A percentile compares a stretch with the other conserved stretches of the same genome.
These are phyloP conservation scores for Hypotaenidia philippensis DNA, from an alignment of 2,797 vertebrate species.

Conservation along the genomic window DNA sequence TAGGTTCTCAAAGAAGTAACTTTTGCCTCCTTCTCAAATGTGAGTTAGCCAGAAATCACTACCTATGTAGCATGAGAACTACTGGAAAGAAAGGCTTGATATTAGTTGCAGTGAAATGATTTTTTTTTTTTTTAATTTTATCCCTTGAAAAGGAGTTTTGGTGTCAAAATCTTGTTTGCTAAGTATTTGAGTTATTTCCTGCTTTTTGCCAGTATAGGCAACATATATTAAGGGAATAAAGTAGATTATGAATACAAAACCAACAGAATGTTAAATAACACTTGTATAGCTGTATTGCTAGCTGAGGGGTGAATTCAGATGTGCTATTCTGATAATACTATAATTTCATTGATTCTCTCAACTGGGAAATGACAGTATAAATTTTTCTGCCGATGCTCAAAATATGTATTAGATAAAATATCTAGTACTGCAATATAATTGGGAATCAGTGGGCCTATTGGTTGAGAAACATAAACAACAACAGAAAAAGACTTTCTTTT, in stretches of 20 bases:
- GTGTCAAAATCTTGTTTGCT: neutral
- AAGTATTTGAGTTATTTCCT: neutral
- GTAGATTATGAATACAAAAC: neutral
- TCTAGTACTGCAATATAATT: neutral
- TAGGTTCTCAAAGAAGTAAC: neutral
- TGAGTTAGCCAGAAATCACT: neutral
- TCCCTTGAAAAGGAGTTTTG: neutral
- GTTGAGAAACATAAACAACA: conserved; percentile 18
- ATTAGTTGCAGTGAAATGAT: neutral
- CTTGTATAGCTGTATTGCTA: neutral
- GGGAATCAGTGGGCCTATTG: neutral
- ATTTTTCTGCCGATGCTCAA: neutral
- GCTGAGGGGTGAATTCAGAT: neutral
- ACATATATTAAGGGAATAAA: neutral
- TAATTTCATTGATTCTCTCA: neutral
- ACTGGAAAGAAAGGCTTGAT: neutral
- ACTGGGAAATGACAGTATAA: conserved; percentile 19
- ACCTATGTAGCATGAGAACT: neutral
- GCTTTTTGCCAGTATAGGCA: neutral
- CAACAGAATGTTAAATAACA: neutral
- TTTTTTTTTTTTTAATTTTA: neutral
- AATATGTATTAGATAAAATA: conserved; percentile 3
- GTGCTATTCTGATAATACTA: neutral
- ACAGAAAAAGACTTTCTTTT: conserved; percentile 15
- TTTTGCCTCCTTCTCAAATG: neutral